Evolutionary conservation across 2,888 invertebrate genomes (phyloP).

Genomic region (Disparrhopalites patrizii): DNA sequence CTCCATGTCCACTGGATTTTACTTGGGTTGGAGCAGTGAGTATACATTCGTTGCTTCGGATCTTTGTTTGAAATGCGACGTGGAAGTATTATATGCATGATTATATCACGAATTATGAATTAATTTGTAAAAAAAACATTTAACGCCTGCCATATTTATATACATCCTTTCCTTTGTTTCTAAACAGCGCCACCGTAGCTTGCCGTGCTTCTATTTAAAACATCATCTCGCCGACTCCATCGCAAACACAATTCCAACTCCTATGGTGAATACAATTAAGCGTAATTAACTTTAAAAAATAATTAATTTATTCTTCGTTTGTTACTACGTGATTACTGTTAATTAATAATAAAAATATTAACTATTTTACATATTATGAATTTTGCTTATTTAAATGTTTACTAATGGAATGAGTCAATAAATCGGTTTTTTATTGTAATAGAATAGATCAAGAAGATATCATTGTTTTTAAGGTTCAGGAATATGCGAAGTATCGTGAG

Average conservation of each 20-base stretch:
- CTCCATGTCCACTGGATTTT: too few species aligned
- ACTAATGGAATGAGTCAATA: constrained; percentile 7
- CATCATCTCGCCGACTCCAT: constrained; percentile 6
- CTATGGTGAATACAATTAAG: constrained; percentile 20
- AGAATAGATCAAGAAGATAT: background rate
- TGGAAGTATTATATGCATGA: too few species aligned
- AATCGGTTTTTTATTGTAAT: background rate
- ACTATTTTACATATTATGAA: constrained; percentile 10
- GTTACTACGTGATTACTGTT: background rate
- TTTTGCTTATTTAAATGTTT: background rate
- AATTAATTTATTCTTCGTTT: constrained; percentile 5
- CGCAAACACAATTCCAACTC: constrained; percentile 10
- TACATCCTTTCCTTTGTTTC: too few species aligned
- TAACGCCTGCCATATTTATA: too few species aligned
- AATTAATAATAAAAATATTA: constrained; percentile 5
- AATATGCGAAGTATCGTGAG: too few species aligned
- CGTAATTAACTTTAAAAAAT: constrained; percentile 19
- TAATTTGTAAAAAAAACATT: too few species aligned
- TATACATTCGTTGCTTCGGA: too few species aligned
- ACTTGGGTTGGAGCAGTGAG: too few species aligned
- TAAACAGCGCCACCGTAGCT: constrained; percentile 12
- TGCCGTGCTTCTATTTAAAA: constrained; percentile 1
- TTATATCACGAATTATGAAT: too few species aligned
- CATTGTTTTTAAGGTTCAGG: background rate
- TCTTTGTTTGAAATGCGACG: too few species aligned